phyloP scores from a whole-genome alignment of 2,113 vertebrate species.

The Vombatus ursinus region DNA sequence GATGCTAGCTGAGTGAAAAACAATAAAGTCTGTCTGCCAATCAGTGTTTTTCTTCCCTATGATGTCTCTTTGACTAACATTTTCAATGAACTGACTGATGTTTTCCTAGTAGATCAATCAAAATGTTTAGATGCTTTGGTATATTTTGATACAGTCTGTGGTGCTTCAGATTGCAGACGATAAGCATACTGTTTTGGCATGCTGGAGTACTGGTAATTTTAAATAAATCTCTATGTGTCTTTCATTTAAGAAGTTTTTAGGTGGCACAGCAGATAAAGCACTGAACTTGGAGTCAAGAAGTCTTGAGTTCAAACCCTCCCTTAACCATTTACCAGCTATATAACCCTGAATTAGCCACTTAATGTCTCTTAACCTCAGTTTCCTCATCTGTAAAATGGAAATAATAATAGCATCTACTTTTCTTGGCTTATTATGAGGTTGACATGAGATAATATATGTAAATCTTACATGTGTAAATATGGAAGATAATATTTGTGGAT shows the following conservation, averaged over 20 bases:
- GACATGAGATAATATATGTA: neutral
- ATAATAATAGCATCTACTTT: neutral
- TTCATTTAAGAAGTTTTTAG: neutral
- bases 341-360: no score
- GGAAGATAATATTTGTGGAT: neutral
- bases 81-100: neutral
- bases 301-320: neutral
- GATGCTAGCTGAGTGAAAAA: neutral
- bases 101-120: neutral
- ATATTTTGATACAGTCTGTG: neutral
- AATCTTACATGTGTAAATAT: neutral
- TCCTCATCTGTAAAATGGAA: neutral
- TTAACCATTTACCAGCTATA: neutral
- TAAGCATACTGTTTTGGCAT: neutral
- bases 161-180: neutral
- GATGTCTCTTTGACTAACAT: neutral
- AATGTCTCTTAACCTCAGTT: neutral
- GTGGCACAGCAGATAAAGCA: neutral
- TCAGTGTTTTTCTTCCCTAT: neutral
- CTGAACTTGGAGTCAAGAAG: no score
- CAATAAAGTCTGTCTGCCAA: neutral
- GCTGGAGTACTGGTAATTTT: neutral
- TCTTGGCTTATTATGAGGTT: neutral
- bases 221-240: neutral
- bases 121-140: neutral